phyloP scores from a whole-genome alignment of 2,113 vertebrate genomes.

The Galbula dea region DNA sequence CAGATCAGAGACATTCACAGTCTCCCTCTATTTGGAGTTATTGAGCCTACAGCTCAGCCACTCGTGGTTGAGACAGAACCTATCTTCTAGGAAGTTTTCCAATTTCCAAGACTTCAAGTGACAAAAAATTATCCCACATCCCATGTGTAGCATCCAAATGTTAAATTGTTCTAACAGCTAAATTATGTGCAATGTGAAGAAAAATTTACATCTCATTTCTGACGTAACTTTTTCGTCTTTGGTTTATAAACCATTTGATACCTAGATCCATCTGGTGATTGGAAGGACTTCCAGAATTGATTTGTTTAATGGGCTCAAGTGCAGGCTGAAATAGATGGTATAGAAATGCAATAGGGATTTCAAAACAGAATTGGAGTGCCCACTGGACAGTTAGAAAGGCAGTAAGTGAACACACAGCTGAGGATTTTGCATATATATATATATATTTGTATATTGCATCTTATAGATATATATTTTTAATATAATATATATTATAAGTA shows the following conservation, averaged over 20 bases:
- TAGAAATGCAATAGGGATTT: background rate
- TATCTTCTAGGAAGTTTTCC: conserved; percentile 52
- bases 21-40: background rate
- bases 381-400: background rate
- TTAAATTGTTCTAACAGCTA: conserved; percentile 49
- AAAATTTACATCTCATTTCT: conserved; percentile 47
- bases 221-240: conserved; percentile 17
- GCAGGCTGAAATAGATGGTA: background rate
- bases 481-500: no score
- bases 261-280: background rate
- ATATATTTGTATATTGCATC: no score
- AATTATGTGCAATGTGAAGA: conserved; percentile 37
- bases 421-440: no score
- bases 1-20: background rate
- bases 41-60: conserved; percentile 34
- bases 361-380: background rate
- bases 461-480: no score
- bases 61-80: conserved; percentile 24
- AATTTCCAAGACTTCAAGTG: conserved; percentile 45
- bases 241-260: background rate
- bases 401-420: background rate
- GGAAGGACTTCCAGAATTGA: background rate
- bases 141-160: conserved; percentile 36
- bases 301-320: background rate
- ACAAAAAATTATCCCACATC: conserved; percentile 57